Conservation (phyloP, 2,797 vertebrate species). For the Tenualosa ilisha region DNA sequence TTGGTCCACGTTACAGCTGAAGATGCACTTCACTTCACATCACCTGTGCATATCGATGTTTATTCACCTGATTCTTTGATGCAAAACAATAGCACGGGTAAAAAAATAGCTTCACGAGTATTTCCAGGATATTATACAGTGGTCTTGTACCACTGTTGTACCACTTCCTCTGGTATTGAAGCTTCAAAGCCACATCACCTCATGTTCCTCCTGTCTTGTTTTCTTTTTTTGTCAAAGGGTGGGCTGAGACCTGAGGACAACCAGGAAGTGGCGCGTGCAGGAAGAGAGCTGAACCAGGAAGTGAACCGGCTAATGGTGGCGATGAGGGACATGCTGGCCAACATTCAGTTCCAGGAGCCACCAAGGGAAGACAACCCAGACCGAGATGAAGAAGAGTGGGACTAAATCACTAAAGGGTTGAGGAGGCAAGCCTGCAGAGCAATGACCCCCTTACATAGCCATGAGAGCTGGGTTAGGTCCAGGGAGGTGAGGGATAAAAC, state of each 20-base stretch:
- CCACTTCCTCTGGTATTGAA: background rate
- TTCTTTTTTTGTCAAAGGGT: constrained; percentile 68
- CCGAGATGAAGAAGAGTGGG: constrained; percentile 85
- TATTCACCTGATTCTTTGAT: background rate
- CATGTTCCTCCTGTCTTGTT: background rate
- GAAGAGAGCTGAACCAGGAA: constrained; percentile 89
- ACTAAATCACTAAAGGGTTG: constrained; percentile 67
- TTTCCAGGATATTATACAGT: background rate
- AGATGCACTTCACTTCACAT: background rate
- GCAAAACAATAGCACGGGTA: background rate
- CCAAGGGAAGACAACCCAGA: constrained; percentile 86
- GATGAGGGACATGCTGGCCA: constrained; percentile 96
- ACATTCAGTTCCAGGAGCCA: constrained; percentile 94
- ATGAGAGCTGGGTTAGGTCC: background rate
- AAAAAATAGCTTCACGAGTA: background rate
- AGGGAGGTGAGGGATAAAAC: background rate
- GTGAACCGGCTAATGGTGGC: constrained; percentile 95
- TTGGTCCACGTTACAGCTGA: background rate
- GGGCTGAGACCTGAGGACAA: constrained; percentile 79
- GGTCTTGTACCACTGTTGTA: no score
- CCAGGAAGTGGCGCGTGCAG: constrained; percentile 82
- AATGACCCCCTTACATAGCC: background rate
- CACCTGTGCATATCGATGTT: background rate
- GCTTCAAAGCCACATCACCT: background rate
- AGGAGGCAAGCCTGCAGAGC: background rate